Base-by-base conservation (phyloP, 2,888 invertebrate species). In the Pristionchus japonicus region DNA sequence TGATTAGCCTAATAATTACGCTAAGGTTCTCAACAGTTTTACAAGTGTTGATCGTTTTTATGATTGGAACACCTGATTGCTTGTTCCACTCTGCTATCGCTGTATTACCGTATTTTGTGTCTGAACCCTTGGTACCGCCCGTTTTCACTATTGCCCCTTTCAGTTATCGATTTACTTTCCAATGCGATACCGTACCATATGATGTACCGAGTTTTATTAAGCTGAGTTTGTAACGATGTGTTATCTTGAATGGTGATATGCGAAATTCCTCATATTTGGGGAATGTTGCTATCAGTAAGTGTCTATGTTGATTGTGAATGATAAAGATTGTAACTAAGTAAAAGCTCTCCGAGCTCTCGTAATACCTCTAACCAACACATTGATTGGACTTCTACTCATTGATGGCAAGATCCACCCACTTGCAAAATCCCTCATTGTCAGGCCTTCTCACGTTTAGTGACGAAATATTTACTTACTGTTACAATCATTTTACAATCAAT, bases 231-330 rank as follows among this genome's bases (percentile, higher is more conserved):
- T 74, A 74, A 57, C 7, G 40, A 74, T 74, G 37, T 37, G 74
- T 74, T 40, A 31, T 74, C 23, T 74, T 20, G 74, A 40, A 40
- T 74, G 40, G 37, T 20, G 37, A 40, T 37, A 37, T 40, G 74
- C 74, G 74, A 37, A 40, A 74, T 40, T 40, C 37, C 74, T 40
- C 74, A 23, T 57, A 23, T 57, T 23, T 37, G 31, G 40, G 37
- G 40, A 74, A 40, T 40, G n/a, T n/a, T 20, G 40, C 64, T 74
- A 74, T 74, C 74, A 74, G 74, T n/a, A 40, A 23, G 31, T 74
- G 74, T 37, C 37, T 74, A 74, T 74, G 20, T 74, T 74, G 74
- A 74, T 74, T 74, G 74, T 74, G 74, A 74, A 74, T 74, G 74
- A 74, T 74, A 40, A 74, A 74, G 74, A 31, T 74, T 74, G 74